Percentiles rank a stretch among this genome's conserved stretches.
These are phyloP conservation scores for Bombyx mandarina DNA, from an alignment of 1,140 invertebrate species.

Conservation along the genomic window DNA sequence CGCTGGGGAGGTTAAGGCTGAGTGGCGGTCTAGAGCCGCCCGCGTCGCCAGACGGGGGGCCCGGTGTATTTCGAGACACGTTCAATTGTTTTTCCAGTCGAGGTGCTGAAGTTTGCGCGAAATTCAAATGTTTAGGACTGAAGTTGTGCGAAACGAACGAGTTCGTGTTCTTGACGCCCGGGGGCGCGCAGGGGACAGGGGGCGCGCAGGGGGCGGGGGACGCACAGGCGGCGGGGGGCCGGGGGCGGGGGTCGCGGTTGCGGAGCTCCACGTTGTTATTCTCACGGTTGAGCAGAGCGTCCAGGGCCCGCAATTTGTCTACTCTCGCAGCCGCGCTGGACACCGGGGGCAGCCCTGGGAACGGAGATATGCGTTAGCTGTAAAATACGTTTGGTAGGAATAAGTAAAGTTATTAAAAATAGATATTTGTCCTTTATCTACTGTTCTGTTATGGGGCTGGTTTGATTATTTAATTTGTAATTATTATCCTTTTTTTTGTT, in stretches of 20 bases:
- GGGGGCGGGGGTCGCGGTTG: constrained; percentile 13
- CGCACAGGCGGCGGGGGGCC: constrained; percentile 15
- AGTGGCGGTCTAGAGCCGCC: too few species aligned
- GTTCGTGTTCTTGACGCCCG: background rate
- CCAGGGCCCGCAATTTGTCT: constrained; percentile 49
- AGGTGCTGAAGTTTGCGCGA: background rate
- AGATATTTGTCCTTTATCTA: too few species aligned
- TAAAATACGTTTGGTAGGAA: background rate
- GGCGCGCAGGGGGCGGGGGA: constrained; percentile 9
- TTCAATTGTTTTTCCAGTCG: background rate
- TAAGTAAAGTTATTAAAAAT: too few species aligned
- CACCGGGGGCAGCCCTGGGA: constrained; percentile 38
- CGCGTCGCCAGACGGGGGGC: too few species aligned
- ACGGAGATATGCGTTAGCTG: background rate
- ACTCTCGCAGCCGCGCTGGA: constrained; percentile 43
- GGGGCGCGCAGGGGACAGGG: background rate
- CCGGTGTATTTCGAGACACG: too few species aligned
- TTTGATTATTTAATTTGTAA: too few species aligned
- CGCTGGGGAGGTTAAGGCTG: too few species aligned
- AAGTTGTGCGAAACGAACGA: background rate
- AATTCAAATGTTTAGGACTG: background rate
- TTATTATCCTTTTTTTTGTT: too few species aligned
- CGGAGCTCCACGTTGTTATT: constrained; percentile 26
- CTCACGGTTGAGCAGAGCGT: constrained; percentile 34
- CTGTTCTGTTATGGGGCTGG: too few species aligned